A percentile compares a stretch with the other conserved stretches of the same genome.
These are phyloP conservation scores for Gopherus evgoodei DNA, from an alignment of 2,113 vertebrate species.

Conservation along the genomic window DNA sequence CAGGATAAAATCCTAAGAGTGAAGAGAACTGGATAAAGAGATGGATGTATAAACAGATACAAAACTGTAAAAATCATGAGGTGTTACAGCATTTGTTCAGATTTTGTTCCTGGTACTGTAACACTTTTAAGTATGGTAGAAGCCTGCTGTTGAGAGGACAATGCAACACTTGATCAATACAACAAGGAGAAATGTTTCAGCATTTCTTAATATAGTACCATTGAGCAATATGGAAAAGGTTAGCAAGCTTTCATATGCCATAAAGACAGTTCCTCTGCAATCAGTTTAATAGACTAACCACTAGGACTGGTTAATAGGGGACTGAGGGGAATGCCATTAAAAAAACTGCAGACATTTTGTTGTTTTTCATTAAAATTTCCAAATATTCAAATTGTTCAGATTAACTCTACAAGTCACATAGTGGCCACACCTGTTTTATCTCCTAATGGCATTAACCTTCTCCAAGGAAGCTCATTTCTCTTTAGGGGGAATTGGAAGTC, in stretches of 20 bases:
- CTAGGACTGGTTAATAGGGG: not conserved
- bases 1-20: not conserved
- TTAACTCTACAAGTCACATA: not conserved
- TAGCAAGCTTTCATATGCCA: not conserved
- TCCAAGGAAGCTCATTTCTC: not conserved
- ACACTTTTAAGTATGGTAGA: not conserved
- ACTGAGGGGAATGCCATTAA: not conserved
- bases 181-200: not conserved
- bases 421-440: not conserved
- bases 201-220: not conserved
- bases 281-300: not conserved
- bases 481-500: not conserved
- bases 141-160: not conserved
- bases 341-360: accelerated
- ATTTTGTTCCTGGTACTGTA: not conserved
- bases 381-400: not conserved
- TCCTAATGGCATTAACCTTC: not conserved
- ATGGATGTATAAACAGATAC: not conserved
- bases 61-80: not conserved
- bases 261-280: not conserved
- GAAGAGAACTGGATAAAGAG: not conserved
- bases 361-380: constrained; percentile 3
- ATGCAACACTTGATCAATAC: not conserved
- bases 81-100: accelerated
- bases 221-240: not conserved